Conservation (phyloP, 2,888 invertebrate genomes). For the Panzeria rudis region DNA sequence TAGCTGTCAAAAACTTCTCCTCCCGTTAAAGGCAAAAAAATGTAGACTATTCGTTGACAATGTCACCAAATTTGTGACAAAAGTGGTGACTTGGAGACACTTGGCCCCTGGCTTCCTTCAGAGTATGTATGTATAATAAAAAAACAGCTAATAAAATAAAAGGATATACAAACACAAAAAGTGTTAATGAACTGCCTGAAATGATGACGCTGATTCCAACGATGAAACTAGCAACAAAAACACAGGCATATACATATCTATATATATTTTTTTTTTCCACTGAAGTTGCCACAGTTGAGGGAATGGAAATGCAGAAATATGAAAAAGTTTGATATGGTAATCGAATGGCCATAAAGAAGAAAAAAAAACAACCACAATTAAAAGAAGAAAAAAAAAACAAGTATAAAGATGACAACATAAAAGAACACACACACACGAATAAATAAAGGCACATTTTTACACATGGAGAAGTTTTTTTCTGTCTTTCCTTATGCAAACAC, state of each 20-base stretch:
- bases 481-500: constrained; percentile 9
- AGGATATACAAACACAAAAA: too few relatives aligned
- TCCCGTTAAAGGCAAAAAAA: too few relatives aligned
- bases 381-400: not conserved
- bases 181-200: constrained; percentile 67
- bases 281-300: not conserved
- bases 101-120: too few relatives aligned
- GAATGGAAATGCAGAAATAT: constrained; percentile 7
- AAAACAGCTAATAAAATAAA: too few relatives aligned
- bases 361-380: constrained; percentile 1
- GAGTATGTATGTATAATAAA: too few relatives aligned
- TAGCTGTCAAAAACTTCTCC: too few relatives aligned
- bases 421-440: not conserved
- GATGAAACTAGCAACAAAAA: not conserved
- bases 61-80: too few relatives aligned
- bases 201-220: constrained; percentile 35
- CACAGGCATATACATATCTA: too few relatives aligned
- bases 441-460: not conserved
- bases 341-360: constrained; percentile 14
- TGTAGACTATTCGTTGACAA: too few relatives aligned
- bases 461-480: not conserved
- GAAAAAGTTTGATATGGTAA: constrained; percentile 52
- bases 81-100: too few relatives aligned
- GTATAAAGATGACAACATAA: constrained; percentile 48
- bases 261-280: not conserved